Percentiles rank a stretch among this genome's conserved stretches.
Evolutionary conservation across 2,113 vertebrate species (phyloP).

Genomic region (Pedetes capensis): DNA sequence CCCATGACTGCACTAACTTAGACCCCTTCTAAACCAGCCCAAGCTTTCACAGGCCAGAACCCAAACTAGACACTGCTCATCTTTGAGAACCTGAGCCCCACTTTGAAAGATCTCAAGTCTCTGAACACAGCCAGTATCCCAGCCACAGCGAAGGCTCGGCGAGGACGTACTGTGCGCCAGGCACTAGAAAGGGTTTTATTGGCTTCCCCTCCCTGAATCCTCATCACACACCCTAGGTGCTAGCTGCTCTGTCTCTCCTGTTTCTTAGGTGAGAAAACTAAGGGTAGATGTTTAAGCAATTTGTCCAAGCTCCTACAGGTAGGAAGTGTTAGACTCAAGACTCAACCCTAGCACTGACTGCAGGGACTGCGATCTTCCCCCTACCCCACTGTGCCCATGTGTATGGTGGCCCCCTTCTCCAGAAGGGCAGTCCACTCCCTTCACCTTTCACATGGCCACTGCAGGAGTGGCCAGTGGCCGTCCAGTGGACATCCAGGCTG

Average conservation of each 20-base stretch:
- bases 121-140: neutral
- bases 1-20: neutral
- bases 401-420: neutral
- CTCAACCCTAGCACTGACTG: neutral
- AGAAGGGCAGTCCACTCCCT: neutral
- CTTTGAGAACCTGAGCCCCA: neutral
- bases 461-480: neutral
- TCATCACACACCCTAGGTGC: neutral
- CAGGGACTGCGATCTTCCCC: neutral
- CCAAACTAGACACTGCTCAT: neutral
- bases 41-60: neutral
- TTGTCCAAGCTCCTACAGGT: neutral
- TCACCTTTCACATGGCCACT: fast-evolving
- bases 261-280: neutral
- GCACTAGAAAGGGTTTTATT: fast-evolving
- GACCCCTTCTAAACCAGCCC: neutral
- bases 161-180: neutral
- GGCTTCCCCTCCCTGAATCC: neutral
- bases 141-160: fast-evolving
- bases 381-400: fast-evolving
- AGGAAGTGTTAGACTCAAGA: neutral
- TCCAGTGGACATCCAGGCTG: neutral
- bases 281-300: neutral
- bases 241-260: neutral
- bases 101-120: neutral